These are phyloP conservation scores for Phenacoccus solenopsis DNA, from an alignment of 1,140 invertebrate species.

Conservation along the genomic window DNA sequence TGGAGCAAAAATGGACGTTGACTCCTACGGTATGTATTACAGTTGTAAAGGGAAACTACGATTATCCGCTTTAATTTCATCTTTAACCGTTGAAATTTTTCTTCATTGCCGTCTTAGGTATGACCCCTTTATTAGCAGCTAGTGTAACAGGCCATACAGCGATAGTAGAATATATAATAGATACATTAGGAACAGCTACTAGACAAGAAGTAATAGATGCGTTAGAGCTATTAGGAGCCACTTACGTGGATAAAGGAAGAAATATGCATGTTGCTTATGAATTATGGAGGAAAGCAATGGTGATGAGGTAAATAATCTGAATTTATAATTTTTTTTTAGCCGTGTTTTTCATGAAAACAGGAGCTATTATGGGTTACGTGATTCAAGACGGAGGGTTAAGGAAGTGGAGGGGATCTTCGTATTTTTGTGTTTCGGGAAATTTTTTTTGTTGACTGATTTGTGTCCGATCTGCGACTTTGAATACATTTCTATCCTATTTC, in stretches of 20 bases:
- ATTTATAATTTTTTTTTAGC: too few relatives aligned
- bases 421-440: too few relatives aligned
- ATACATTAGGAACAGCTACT: constrained; percentile 47
- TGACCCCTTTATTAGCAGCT: constrained; percentile 86
- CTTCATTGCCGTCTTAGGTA: constrained; percentile 41
- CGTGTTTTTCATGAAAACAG: too few relatives aligned
- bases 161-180: constrained; percentile 84
- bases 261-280: constrained; percentile 82
- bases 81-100: background rate
- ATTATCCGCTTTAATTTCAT: constrained; percentile 8
- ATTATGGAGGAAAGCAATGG: constrained; percentile 80
- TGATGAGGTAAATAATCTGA: constrained; percentile 48
- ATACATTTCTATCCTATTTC: too few relatives aligned
- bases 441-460: too few relatives aligned
- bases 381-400: too few relatives aligned
- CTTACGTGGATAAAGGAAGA: constrained; percentile 89
- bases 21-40: constrained; percentile 67
- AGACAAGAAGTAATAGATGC: constrained; percentile 77
- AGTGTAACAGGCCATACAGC: constrained; percentile 77
- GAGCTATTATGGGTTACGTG: too few relatives aligned
- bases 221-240: constrained; percentile 84
- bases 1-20: constrained; percentile 83
- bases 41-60: too few relatives aligned
- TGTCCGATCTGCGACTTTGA: too few relatives aligned
- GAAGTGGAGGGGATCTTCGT: too few relatives aligned